phyloP scores from a whole-genome alignment of 2,888 invertebrate species.

The Cryptocephalus primarius region DNA sequence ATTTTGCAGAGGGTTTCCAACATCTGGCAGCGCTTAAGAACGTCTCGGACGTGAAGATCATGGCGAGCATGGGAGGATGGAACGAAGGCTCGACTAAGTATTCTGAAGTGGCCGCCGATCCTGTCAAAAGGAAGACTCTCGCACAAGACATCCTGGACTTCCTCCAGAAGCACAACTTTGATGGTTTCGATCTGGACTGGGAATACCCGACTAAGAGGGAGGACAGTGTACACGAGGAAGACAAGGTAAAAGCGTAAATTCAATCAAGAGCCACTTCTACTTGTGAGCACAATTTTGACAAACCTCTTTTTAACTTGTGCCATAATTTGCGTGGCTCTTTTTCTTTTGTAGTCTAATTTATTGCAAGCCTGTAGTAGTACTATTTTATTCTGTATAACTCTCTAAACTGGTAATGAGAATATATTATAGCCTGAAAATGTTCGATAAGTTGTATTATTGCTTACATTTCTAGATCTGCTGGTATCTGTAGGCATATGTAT shows the following conservation, averaged over 20 bases:
- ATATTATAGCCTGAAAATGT: too few species aligned
- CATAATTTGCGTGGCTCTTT: too few species aligned
- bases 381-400: too few species aligned
- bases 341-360: too few species aligned
- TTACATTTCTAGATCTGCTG: too few species aligned
- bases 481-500: too few species aligned
- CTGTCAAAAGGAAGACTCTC: slow-evolving; percentile 40
- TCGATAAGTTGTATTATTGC: too few species aligned
- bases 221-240: not conserved
- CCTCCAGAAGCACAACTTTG: slow-evolving; percentile 46
- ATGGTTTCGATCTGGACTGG: slow-evolving; percentile 65
- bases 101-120: slow-evolving; percentile 38
- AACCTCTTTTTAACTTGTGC: too few species aligned
- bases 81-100: slow-evolving; percentile 34
- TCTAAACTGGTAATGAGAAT: too few species aligned
- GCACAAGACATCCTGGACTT: slow-evolving; percentile 43
- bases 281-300: too few species aligned
- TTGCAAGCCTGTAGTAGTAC: too few species aligned
- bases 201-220: slow-evolving; percentile 36
- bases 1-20: not conserved
- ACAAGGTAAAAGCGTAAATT: not conserved
- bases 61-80: slow-evolving; percentile 49
- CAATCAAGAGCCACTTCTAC: too few species aligned
- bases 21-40: slow-evolving; percentile 35
- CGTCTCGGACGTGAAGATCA: slow-evolving; percentile 36